These are phyloP conservation scores for Diogma glabrata DNA, from an alignment of 2,888 invertebrate genomes.

Conservation along the genomic window DNA sequence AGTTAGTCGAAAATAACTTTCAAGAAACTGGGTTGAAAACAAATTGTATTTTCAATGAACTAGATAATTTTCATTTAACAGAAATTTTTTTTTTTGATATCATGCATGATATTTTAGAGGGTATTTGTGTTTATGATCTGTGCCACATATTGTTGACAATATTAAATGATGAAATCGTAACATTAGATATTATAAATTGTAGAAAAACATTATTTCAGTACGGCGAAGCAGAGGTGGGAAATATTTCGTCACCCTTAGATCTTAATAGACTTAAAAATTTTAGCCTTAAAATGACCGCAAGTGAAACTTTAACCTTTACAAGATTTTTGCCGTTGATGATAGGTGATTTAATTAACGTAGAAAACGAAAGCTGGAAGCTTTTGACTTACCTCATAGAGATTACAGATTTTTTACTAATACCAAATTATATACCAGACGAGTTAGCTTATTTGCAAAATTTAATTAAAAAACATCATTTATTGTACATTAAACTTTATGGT, in stretches of 20 bases:
- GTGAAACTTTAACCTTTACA: constrained; percentile 17
- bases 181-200: no score
- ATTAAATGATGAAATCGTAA: no score
- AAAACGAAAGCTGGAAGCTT: constrained; percentile 16
- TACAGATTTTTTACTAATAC: constrained; percentile 13
- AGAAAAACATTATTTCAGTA: no score
- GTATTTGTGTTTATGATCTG: constrained; percentile 20
- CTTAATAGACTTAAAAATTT: constrained; percentile 14
- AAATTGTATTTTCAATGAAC: constrained; percentile 16
- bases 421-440: constrained; percentile 13
- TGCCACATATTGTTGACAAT: constrained; percentile 18
- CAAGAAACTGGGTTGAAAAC: constrained; percentile 18
- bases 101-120: constrained; percentile 23
- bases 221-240: constrained; percentile 14
- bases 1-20: constrained; percentile 15
- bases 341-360: constrained; percentile 18
- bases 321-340: constrained; percentile 18
- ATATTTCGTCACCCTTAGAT: constrained; percentile 12
- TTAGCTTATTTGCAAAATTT: constrained; percentile 12
- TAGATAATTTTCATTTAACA: constrained; percentile 18
- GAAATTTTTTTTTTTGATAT: constrained; percentile 20
- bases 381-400: constrained; percentile 13
- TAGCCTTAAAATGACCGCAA: constrained; percentile 20
- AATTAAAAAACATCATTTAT: constrained; percentile 14
- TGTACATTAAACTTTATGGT: constrained; percentile 16